These are phyloP conservation scores for Coregonus sp. DNA, from an alignment of 2,797 vertebrate species.

Conservation along the genomic window DNA sequence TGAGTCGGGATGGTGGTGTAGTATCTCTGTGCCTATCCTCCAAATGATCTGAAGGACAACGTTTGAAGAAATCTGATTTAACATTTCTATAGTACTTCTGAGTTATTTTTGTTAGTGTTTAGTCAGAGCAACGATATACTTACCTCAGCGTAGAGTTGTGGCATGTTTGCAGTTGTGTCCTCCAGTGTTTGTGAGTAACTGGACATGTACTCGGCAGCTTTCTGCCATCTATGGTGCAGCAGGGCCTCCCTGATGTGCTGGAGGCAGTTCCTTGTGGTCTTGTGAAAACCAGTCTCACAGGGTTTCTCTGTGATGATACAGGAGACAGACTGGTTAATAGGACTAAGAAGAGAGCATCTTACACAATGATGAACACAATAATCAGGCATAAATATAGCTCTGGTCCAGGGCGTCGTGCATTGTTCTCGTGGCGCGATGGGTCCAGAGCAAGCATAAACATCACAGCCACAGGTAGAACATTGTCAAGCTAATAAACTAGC, in stretches of 20 bases:
- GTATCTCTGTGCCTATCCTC: constrained; percentile 87
- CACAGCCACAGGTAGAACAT: too few species aligned
- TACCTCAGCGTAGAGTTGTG: constrained; percentile 73
- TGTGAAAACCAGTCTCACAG: constrained; percentile 70
- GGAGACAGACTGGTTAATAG: neutral
- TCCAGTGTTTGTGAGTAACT: constrained; percentile 82
- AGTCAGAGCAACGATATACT: neutral
- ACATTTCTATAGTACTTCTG: neutral
- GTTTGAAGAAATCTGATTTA: neutral
- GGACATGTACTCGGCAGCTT: constrained; percentile 81
- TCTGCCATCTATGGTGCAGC: constrained; percentile 84
- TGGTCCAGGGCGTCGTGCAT: neutral
- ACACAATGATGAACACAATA: neutral
- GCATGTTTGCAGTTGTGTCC: constrained; percentile 38
- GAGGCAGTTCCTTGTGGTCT: constrained; percentile 75
- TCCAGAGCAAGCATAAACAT: neutral
- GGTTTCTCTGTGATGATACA: constrained; percentile 27
- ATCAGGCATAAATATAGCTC: neutral
- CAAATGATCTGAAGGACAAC: constrained; percentile 78
- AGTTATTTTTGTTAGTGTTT: neutral
- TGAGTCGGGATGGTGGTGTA: constrained; percentile 82
- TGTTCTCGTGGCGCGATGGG: neutral
- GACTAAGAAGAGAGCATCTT: neutral
- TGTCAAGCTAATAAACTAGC: neutral
- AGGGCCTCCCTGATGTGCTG: constrained; percentile 80